Base-by-base conservation (phyloP, 2,113 vertebrate genomes). In the rat (Rattus norvegicus) region DNA sequence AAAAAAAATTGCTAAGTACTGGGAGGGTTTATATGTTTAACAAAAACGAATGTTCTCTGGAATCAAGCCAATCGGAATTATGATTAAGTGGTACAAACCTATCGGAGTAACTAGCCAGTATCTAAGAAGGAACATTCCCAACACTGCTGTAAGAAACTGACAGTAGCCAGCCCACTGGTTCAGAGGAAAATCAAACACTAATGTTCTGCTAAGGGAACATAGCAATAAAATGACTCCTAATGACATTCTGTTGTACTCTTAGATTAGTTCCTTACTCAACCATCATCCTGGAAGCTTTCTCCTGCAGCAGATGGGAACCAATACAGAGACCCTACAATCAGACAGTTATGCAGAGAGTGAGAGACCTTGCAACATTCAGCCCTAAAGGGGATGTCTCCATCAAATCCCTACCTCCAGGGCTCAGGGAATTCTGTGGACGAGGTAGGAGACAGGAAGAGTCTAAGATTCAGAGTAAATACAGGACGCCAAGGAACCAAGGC, bases 1-100 rank as follows among this genome's bases (percentile, higher is more conserved):
- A 61, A 59, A 72, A 24, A 88, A 43, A 92, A 88, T 24, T 86
- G 56, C 16, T 59, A 36, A 88, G 47, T 76, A 77, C 4, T 85
- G 16, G 24, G 59, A 22, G 16, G 67, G 22, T 33, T 70, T 20
- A 9, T 49, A 76, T 87, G 30, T 56, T 95, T 95, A 61, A 73
- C 0, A 90, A 93, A 92, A 59, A 39, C 0, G 73, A 93, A 90
- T 80, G 7, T 86, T 52, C 56, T 65, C 83, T 90, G 76, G 19
- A 93, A 83, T 93, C 24, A 93, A 93, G 52, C 14, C 16, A 17
- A 67, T 77, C n/a, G 79, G 28, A 94, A 92, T 86, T 80, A 39
- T n/a, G 12, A 61, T 39, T 83, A 83, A 61, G 12, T 61, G 54
- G 54, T 39, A 61, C 80, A 83, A 39, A 61, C 1, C 56, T 83